Base-by-base conservation (phyloP, 2,113 vertebrate genomes). In the Tychaedon coryphoeus region DNA sequence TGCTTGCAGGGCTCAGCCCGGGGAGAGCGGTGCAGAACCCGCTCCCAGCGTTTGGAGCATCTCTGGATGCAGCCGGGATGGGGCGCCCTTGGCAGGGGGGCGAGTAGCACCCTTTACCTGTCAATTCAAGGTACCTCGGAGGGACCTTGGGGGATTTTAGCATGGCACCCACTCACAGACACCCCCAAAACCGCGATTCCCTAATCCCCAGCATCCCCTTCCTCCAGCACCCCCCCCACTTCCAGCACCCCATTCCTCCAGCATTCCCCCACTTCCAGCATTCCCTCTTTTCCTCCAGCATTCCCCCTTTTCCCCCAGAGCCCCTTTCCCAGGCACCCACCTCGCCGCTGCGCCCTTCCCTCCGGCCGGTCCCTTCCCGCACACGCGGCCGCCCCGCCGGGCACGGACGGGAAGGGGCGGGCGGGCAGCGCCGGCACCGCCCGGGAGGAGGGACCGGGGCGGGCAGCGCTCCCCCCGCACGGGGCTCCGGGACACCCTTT, bases 321-420 rank as follows among this genome's bases (percentile, higher is more conserved):
- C 54, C 54, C 62, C 36, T 10, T 51, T 19, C 53, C 50, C 67
- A 3, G 28, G 34, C 47, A 58, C 67, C 28, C 56, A 77, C 77
- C 84, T 83, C n/a, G 5, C 64, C 38, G 57, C 64, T 8, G 53
- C 14, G 8, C 50, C 72, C 47, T 18, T 57, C 64, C 78, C 76
- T 28, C 64, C 45, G 36, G 36, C 72, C 73, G 42, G n/a, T 42
- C 57, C 72, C 80, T 65, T 50, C 20, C 62, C 50, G 43, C 92
- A 64, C 80, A 86, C 69, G 81, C 80, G 80, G 86, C 56, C 16
- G 80, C 60, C 50, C 82, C 82, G 82, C 82, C 82, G 70, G 60
- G 60, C 19, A 65, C 50, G 60, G 81, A 56, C 60, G 76, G 76
- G 76, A 83, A 90, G 70, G 38, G 38, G 38, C 38, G 86, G 86